Base-by-base conservation (phyloP, 2,888 invertebrate species). In the Drosophila barbarae region DNA sequence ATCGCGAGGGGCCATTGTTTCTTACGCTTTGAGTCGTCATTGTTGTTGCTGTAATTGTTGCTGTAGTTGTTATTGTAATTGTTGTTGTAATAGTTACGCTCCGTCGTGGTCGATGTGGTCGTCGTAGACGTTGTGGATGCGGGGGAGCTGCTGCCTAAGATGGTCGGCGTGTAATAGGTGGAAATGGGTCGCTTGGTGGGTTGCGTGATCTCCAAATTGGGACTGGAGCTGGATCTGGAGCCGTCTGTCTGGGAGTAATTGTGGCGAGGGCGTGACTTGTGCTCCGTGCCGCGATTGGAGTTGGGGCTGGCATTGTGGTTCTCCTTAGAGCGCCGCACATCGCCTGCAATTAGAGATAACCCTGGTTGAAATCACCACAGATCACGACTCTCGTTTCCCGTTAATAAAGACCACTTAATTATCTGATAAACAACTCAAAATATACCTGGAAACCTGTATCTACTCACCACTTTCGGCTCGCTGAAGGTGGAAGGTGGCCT, bases 401-500 rank as follows among this genome's bases (percentile, higher is more conserved):
- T 28, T 10, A 18, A 28, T 13, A 18, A 13, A 51, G 18, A 28
- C 28, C 2, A 36, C 26, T 36, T 47, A 9, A 34, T 47, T 47
- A 21, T 47, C 18, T 21, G 15, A 15, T 44, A 44, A 44, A 28
- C 15, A n/a, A 42, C 41, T 9, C 3, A 9, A 42, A 23, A 26
- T 23, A 28, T 44, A 28, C 28, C 12, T 15, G 42, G 44, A 12
- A 28, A 7, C n/a, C 8, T 26, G 26, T 23, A 1, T 13, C 1
- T 26, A 34, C 77, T 76, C 74, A 90, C 94, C 90, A 88, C 93
- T 90, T 90, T 94, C 94, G 15, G 94, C 94, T 32, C 93, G 91
- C 89, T 94, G 94, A 50, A 95, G 90, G 81, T 93, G 92, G 87
- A 93, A 94, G 49, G 94, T 93, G 70, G 93, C 91, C 88, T 94